A percentile compares a stretch with the other conserved stretches of the same genome.
Conservation (phyloP, 2,888 invertebrate species). For the Fragum fragum region DNA sequence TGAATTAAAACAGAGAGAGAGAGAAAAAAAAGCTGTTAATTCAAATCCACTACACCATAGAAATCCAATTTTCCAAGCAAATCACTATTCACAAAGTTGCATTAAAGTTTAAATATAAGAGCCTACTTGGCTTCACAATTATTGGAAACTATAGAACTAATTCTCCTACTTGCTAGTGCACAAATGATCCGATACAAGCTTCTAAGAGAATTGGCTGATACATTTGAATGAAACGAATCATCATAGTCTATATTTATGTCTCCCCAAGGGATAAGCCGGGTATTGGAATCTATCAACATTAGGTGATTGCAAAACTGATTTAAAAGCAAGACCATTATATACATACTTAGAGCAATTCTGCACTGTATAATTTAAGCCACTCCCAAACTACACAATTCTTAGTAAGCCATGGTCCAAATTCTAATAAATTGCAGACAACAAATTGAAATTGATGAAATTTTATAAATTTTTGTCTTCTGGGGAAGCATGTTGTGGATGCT, state of each 20-base stretch:
- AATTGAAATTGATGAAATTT: no score
- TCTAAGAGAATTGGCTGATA: background rate
- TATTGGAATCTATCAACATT: constrained; percentile 10
- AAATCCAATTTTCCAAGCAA: background rate
- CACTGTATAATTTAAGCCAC: no score
- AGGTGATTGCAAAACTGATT: background rate
- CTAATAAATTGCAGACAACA: no score
- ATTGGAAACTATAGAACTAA: constrained; percentile 3
- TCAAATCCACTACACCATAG: background rate
- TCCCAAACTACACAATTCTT: no score
- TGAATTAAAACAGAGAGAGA: background rate
- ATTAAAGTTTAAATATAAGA: background rate
- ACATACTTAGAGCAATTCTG: no score
- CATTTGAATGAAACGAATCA: constrained; percentile 5
- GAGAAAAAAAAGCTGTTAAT: background rate
- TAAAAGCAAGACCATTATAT: background rate
- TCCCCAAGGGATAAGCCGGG: background rate
- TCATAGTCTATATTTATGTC: constrained; percentile 9
- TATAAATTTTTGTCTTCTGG: no score
- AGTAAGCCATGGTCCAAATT: no score
- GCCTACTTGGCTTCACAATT: background rate
- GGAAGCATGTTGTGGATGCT: no score
- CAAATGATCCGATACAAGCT: background rate
- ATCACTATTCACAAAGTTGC: constrained; percentile 6
- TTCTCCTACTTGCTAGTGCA: background rate